phyloP scores from a whole-genome alignment of 2,888 invertebrate genomes.

The Aethes cnicana region DNA sequence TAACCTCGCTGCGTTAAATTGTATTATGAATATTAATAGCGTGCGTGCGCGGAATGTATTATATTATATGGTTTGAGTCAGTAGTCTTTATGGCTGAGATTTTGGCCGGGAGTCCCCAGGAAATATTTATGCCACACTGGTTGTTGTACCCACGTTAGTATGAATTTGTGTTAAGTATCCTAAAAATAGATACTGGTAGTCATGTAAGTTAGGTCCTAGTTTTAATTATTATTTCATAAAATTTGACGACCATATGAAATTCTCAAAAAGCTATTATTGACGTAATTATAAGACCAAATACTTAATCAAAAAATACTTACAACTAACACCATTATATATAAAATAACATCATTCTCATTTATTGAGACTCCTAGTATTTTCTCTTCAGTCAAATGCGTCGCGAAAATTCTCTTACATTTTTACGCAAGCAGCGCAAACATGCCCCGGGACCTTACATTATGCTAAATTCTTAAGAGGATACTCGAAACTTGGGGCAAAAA shows the following conservation, averaged over 20 bases:
- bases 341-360: too few relatives aligned
- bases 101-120: conserved; percentile 45
- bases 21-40: conserved; percentile 82
- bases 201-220: background rate
- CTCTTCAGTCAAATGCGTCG: background rate
- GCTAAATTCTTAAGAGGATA: conserved; percentile 32
- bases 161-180: background rate
- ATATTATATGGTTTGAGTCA: conserved; percentile 60
- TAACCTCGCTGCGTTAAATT: conserved; percentile 81
- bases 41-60: conserved; percentile 62
- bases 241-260: too few relatives aligned
- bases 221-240: background rate
- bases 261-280: too few relatives aligned
- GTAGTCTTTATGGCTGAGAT: conserved; percentile 68
- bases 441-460: conserved; percentile 20
- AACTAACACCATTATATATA: too few relatives aligned
- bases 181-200: too few relatives aligned
- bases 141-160: conserved; percentile 2
- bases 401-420: conserved; percentile 1
- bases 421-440: conserved; percentile 1
- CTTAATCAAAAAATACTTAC: too few relatives aligned
- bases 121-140: conserved; percentile 29
- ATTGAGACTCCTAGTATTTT: too few relatives aligned
- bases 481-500: conserved; percentile 47
- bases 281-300: too few relatives aligned